These are phyloP conservation scores for Rhinogobius similis DNA, from an alignment of 2,113 vertebrate genomes.

Conservation along the genomic window DNA sequence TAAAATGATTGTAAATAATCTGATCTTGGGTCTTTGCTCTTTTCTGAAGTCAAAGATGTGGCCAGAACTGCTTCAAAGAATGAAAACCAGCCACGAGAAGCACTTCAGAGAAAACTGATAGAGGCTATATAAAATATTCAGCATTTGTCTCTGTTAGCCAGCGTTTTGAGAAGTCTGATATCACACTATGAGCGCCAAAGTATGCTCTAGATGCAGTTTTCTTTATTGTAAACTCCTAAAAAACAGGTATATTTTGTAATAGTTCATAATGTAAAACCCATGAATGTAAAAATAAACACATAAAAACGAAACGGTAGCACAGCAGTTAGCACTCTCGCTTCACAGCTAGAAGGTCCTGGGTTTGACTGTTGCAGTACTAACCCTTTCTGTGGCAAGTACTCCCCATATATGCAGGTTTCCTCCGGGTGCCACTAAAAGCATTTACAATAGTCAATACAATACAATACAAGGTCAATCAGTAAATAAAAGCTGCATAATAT, in stretches of 20 bases:
- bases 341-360: too few species aligned
- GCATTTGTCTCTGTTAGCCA: conserved; percentile 43
- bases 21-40: conserved; percentile 27
- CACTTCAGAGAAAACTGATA: conserved; percentile 38
- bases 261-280: conserved; percentile 8
- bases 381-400: too few species aligned
- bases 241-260: conserved; percentile 5
- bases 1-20: conserved; percentile 33
- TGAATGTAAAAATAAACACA: conserved; percentile 5
- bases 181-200: conserved; percentile 30
- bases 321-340: too few species aligned
- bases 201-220: conserved; percentile 32
- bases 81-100: conserved; percentile 39
- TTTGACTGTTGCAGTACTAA: too few species aligned
- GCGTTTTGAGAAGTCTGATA: conserved; percentile 46
- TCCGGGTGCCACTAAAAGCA: too few species aligned
- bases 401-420: too few species aligned
- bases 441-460: too few species aligned
- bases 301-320: too few species aligned
- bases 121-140: conserved; percentile 60
- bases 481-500: neutral
- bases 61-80: conserved; percentile 36
- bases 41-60: conserved; percentile 17
- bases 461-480: too few species aligned
- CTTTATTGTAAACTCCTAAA: conserved; percentile 15